Evolutionary conservation across 2,888 invertebrate species (phyloP).

Genomic region (Dastarcus helophoroides): DNA sequence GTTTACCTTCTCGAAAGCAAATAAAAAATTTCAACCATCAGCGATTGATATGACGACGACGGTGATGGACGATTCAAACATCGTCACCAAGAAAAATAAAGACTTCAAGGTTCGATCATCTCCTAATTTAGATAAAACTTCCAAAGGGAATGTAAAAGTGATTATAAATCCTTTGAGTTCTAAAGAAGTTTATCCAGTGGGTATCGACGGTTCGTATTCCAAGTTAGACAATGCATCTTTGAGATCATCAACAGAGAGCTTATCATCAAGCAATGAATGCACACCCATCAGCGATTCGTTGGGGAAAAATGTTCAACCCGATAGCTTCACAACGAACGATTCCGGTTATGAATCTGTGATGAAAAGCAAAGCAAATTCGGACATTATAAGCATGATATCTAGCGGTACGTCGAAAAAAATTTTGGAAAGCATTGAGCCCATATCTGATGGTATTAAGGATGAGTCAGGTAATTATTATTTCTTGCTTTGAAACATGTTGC

Average conservation of each 20-base stretch:
- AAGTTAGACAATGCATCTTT: slow-evolving; percentile 24
- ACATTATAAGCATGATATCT: slow-evolving; percentile 13
- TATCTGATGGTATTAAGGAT: slow-evolving; percentile 31
- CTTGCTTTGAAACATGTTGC: too few species aligned
- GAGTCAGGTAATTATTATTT: slow-evolving; percentile 13
- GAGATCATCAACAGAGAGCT: slow-evolving; percentile 31
- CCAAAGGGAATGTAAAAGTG: slow-evolving; percentile 32
- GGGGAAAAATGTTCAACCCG: slow-evolving; percentile 16
- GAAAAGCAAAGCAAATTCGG: slow-evolving; percentile 20
- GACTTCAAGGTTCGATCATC: slow-evolving; percentile 28
- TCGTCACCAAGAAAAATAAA: slow-evolving; percentile 33
- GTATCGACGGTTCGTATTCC: slow-evolving; percentile 33
- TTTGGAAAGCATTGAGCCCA: slow-evolving; percentile 33
- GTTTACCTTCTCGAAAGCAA: slow-evolving; percentile 33
- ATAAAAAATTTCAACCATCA: slow-evolving; percentile 26
- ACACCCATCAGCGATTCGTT: slow-evolving; percentile 26
- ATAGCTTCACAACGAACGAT: slow-evolving; percentile 22
- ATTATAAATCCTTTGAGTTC: slow-evolving; percentile 36
- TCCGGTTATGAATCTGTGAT: slow-evolving; percentile 29
- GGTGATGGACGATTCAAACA: slow-evolving; percentile 31
- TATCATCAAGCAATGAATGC: slow-evolving; percentile 28
- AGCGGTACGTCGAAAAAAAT: slow-evolving; percentile 16
- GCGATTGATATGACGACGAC: slow-evolving; percentile 34
- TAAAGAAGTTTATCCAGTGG: slow-evolving; percentile 35
- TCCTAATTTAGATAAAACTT: slow-evolving; percentile 21